Percentiles rank a stretch among this genome's conserved stretches.
These are phyloP conservation scores for Spongilla lacustris DNA, from an alignment of 37 sponge, comb jelly and placozoan species.

Conservation along the genomic window DNA sequence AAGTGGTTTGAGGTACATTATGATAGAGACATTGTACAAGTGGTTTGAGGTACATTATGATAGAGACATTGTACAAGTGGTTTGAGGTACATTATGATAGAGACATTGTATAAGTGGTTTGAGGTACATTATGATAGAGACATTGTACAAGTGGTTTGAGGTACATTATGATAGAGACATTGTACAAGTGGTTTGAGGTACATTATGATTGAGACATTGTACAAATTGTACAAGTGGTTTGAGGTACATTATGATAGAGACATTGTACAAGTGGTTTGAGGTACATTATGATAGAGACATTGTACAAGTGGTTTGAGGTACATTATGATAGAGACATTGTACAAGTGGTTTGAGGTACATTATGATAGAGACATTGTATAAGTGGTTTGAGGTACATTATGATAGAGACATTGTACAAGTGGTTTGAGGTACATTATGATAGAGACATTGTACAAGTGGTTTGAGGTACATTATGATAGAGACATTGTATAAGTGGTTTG, in stretches of 20 bases:
- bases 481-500: conserved; percentile 47
- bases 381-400: too few species aligned
- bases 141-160: conserved; percentile 55
- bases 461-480: too few species aligned
- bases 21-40: conserved; percentile 59
- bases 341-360: too few species aligned
- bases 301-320: too few species aligned
- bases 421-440: too few species aligned
- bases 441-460: conserved; percentile 57
- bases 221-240: too few species aligned
- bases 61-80: conserved; percentile 63
- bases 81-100: too few species aligned
- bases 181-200: too few species aligned
- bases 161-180: conserved; percentile 51
- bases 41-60: too few species aligned
- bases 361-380: conserved; percentile 63
- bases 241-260: too few species aligned
- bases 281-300: conserved; percentile 51
- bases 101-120: conserved; percentile 53
- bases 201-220: conserved; percentile 63
- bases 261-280: conserved; percentile 55
- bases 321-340: conserved; percentile 63
- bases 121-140: too few species aligned
- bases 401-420: conserved; percentile 59
- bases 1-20: too few species aligned